These are phyloP conservation scores for Sturmia bella DNA, from an alignment of 2,888 invertebrate species.

Conservation along the genomic window DNA sequence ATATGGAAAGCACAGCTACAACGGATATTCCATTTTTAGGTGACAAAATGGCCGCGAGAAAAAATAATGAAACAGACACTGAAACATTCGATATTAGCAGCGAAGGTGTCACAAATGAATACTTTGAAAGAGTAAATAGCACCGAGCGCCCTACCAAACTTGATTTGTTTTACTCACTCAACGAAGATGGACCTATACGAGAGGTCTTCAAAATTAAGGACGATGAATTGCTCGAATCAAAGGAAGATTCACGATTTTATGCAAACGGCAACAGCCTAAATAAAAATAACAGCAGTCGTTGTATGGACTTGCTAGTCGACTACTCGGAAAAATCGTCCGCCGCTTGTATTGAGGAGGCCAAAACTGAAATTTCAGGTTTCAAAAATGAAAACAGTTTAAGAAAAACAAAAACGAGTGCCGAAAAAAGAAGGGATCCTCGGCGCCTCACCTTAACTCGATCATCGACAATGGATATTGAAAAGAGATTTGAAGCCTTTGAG, in stretches of 20 bases:
- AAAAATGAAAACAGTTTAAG: constrained; percentile 23
- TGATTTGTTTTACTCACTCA: constrained; percentile 78
- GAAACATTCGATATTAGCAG: constrained; percentile 78
- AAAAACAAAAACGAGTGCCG: constrained; percentile 25
- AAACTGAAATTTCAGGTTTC: constrained; percentile 70
- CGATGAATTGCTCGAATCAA: constrained; percentile 11
- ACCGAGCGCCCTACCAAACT: constrained; percentile 80
- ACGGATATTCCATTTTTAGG: constrained; percentile 72
- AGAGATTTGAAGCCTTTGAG: constrained; percentile 75
- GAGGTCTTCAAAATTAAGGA: constrained; percentile 68
- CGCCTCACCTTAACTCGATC: constrained; percentile 76
- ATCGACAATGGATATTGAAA: constrained; percentile 77
- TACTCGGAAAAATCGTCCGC: constrained; percentile 74
- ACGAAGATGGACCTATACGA: constrained; percentile 74
- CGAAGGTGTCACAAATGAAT: constrained; percentile 81
- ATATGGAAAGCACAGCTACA: constrained; percentile 73
- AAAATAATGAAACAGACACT: constrained; percentile 48
- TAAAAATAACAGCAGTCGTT: constrained; percentile 51
- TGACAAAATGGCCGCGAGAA: constrained; percentile 72
- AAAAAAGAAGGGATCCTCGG: constrained; percentile 76
- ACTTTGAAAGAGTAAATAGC: constrained; percentile 81
- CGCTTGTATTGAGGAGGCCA: constrained; percentile 74
- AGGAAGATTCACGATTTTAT: constrained; percentile 9
- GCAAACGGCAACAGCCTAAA: not conserved
- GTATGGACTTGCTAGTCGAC: constrained; percentile 73